phyloP scores from a whole-genome alignment of 2,797 vertebrate species.

The Cygnus olor region DNA sequence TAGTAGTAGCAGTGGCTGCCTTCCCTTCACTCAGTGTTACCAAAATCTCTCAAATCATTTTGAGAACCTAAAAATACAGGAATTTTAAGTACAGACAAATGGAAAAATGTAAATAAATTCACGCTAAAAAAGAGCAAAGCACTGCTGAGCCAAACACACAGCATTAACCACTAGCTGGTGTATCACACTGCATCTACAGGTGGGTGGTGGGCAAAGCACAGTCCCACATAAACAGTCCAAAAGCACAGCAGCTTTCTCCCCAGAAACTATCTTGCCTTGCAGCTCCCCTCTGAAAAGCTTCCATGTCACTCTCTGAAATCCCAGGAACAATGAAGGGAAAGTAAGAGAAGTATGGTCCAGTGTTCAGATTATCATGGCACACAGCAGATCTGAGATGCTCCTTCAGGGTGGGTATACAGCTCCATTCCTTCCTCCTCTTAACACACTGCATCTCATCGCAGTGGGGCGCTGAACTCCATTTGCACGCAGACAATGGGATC shows the following conservation, averaged over 20 bases:
- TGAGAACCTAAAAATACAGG: not conserved
- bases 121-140: not conserved
- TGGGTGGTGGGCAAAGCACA: not conserved
- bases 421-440: conserved; percentile 9
- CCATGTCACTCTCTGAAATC: not conserved
- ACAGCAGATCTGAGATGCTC: not conserved
- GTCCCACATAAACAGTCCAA: not conserved
- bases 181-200: not conserved
- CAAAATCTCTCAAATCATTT: not conserved
- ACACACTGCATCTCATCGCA: not conserved
- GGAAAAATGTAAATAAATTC: not conserved
- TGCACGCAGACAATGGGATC: conserved; percentile 34
- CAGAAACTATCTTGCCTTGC: not conserved
- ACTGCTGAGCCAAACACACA: not conserved
- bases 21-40: not conserved
- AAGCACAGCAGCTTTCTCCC: not conserved
- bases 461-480: conserved; percentile 3
- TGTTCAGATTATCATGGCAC: not conserved
- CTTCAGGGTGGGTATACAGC: not conserved
- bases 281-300: conserved; percentile 25
- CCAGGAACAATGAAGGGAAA: not conserved
- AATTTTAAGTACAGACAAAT: not conserved
- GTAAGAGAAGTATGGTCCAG: not conserved
- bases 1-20: not conserved
- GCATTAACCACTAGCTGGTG: not conserved